phyloP scores from a whole-genome alignment of 1,140 invertebrate genomes.

The Penaeus indicus region DNA sequence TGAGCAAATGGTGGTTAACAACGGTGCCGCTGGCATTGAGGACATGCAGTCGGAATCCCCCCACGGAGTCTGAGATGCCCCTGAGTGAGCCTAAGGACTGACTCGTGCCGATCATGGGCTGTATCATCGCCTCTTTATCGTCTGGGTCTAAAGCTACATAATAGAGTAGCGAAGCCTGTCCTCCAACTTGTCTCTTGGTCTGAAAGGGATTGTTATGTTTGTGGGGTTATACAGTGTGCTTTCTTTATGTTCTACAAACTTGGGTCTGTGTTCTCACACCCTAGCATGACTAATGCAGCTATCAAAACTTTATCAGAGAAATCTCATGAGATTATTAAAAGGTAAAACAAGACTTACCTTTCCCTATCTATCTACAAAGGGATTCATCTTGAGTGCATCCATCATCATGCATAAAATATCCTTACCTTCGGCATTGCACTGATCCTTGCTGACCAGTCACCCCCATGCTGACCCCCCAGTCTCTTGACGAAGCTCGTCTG shows the following conservation, averaged over 20 bases:
- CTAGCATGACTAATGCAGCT: not conserved
- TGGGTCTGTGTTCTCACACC: not conserved
- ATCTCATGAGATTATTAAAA: not conserved
- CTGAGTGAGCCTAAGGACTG: slow-evolving; percentile 77
- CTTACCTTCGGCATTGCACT: slow-evolving; percentile 75
- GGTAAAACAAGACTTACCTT: not conserved
- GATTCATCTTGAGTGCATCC: too few species aligned
- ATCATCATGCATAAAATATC: not conserved
- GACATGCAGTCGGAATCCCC: slow-evolving; percentile 80
- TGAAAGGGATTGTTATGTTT: slow-evolving; percentile 20
- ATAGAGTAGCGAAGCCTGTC: slow-evolving; percentile 72
- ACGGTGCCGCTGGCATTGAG: slow-evolving; percentile 72
- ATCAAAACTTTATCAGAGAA: not conserved
- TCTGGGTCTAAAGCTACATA: slow-evolving; percentile 71
- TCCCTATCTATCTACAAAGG: too few species aligned
- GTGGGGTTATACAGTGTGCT: not conserved
- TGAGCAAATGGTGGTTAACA: slow-evolving; percentile 81
- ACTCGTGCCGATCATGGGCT: slow-evolving; percentile 72
- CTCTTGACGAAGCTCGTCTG: slow-evolving; percentile 92
- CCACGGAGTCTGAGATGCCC: slow-evolving; percentile 83
- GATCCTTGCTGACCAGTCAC: slow-evolving; percentile 93
- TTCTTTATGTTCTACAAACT: not conserved
- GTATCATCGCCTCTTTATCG: slow-evolving; percentile 66
- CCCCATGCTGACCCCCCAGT: slow-evolving; percentile 82
- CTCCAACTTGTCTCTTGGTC: slow-evolving; percentile 43